phyloP scores from a whole-genome alignment of 2,888 invertebrate genomes.

The Hypomecis punctinalis region DNA sequence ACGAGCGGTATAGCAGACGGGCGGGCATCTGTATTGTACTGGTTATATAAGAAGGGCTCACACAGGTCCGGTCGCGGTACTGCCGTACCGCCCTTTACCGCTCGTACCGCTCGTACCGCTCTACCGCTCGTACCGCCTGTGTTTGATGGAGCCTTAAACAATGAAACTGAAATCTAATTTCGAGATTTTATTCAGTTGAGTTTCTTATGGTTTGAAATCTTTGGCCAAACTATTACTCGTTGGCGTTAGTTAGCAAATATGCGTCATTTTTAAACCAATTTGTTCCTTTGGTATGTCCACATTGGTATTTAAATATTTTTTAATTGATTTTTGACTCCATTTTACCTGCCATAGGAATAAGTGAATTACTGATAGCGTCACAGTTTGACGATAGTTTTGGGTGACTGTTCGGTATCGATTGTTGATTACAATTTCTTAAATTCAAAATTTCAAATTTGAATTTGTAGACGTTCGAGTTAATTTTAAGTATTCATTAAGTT shows the following conservation, averaged over 20 bases:
- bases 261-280: slow-evolving; percentile 60
- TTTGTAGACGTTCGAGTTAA: slow-evolving; percentile 72
- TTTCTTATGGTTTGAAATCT: slow-evolving; percentile 33
- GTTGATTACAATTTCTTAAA: slow-evolving; percentile 57
- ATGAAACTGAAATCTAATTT: slow-evolving; percentile 4
- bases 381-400: slow-evolving; percentile 50
- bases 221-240: slow-evolving; percentile 20
- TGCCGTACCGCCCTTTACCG: no score
- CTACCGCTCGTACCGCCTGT: no score
- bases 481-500: slow-evolving; percentile 84
- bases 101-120: no score
- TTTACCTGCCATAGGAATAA: slow-evolving; percentile 84
- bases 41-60: no score
- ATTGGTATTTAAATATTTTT: slow-evolving; percentile 72
- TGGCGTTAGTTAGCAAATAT: slow-evolving; percentile 48
- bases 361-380: slow-evolving; percentile 72
- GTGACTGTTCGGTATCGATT: slow-evolving; percentile 41
- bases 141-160: no score
- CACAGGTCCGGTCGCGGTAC: no score
- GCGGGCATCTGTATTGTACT: no score
- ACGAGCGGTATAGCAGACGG: no score
- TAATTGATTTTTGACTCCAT: slow-evolving; percentile 75
- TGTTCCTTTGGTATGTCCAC: slow-evolving; percentile 63
- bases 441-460: slow-evolving; percentile 68
- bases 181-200: slow-evolving; percentile 8